phyloP scores from a whole-genome alignment of 2,113 vertebrate species.

The Sterrhoptilus dennistouni region DNA sequence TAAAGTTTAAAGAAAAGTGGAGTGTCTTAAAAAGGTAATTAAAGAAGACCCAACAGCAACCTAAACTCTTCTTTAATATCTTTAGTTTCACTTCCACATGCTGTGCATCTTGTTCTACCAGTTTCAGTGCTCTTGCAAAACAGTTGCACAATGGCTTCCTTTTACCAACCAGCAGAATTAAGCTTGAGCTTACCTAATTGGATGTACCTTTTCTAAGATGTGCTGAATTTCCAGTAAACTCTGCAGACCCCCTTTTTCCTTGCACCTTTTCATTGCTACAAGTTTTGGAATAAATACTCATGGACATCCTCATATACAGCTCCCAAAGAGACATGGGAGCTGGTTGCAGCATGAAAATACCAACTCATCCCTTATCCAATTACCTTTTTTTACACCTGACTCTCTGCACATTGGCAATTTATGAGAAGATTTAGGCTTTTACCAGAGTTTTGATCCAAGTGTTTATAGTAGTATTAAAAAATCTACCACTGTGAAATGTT shows the following conservation, averaged over 20 bases:
- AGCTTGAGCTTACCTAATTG: slow-evolving; percentile 18
- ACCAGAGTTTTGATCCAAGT: background rate
- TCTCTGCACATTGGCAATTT: background rate
- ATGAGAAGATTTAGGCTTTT: background rate
- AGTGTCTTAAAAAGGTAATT: slow-evolving; percentile 54
- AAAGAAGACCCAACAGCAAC: slow-evolving; percentile 55
- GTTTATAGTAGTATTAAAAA: background rate
- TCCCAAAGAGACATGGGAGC: background rate
- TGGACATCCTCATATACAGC: background rate
- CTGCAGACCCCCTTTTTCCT: background rate
- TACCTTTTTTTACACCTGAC: background rate
- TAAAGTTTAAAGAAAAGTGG: slow-evolving; percentile 52
- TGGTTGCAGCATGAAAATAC: background rate
- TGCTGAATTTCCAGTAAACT: slow-evolving; percentile 20
- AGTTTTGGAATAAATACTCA: background rate
- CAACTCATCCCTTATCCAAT: background rate
- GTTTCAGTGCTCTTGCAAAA: slow-evolving; percentile 53
- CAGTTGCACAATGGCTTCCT: slow-evolving; percentile 49
- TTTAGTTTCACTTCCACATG: slow-evolving; percentile 54
- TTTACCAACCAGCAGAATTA: slow-evolving; percentile 22
- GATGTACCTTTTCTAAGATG: background rate
- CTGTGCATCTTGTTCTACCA: slow-evolving; percentile 58
- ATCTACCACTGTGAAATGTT: background rate
- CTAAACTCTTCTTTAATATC: slow-evolving; percentile 57
- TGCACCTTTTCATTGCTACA: background rate